Evolutionary conservation across 2,113 vertebrate genomes (phyloP).

Genomic region (Trochalopteron elliotii): DNA sequence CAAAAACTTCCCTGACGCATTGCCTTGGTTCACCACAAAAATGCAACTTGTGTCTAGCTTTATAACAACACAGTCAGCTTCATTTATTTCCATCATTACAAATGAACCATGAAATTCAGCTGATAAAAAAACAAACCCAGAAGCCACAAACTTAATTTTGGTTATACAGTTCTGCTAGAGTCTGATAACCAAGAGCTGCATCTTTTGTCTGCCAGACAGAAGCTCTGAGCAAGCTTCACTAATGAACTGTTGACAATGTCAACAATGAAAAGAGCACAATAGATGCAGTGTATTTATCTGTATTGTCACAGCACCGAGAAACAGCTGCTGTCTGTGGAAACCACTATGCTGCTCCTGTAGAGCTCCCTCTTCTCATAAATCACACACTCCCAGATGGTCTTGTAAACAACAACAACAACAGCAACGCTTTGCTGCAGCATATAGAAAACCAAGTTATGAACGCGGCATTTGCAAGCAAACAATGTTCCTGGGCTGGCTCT

Average conservation of each 20-base stretch:
- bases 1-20: neutral
- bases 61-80: neutral
- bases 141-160: slow-evolving; percentile 31
- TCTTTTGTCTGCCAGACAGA: slow-evolving; percentile 19
- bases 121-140: slow-evolving; percentile 14
- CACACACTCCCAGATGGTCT: slow-evolving; percentile 6
- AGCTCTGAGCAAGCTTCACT: slow-evolving; percentile 43
- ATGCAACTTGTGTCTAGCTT: neutral
- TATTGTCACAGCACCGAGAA: slow-evolving; percentile 1
- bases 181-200: neutral
- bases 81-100: neutral
- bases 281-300: slow-evolving; percentile 51
- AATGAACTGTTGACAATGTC: slow-evolving; percentile 67
- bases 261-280: slow-evolving; percentile 57
- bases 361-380: slow-evolving; percentile 17
- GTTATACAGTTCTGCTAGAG: neutral
- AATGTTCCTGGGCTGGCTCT: neutral
- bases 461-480: neutral
- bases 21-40: neutral
- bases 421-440: neutral
- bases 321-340: slow-evolving; percentile 60
- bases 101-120: slow-evolving; percentile 11
- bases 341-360: neutral
- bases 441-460: neutral
- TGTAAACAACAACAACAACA: neutral